These are phyloP conservation scores for Tenthredo notha DNA, from an alignment of 2,888 invertebrate species.

Conservation along the genomic window DNA sequence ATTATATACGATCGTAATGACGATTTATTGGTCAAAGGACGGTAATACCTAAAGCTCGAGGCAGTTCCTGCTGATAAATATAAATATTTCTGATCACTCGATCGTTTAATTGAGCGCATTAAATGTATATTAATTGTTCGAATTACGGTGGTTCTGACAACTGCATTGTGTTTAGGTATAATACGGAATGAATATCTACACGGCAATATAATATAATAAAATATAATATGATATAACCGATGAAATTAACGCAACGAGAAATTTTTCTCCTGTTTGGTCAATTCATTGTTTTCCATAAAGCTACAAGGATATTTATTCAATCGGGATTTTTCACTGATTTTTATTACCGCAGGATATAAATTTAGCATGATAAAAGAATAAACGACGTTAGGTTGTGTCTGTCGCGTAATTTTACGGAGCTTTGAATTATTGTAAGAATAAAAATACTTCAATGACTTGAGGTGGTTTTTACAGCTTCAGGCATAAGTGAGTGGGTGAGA, in stretches of 20 bases:
- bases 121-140: slow-evolving; percentile 24
- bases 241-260: neutral
- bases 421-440: neutral
- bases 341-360: neutral
- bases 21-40: slow-evolving; percentile 8
- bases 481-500: neutral
- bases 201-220: neutral
- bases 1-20: slow-evolving; percentile 10
- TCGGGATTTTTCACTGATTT: neutral
- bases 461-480: neutral
- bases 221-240: neutral
- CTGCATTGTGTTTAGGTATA: neutral
- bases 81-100: slow-evolving; percentile 14
- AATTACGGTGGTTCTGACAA: slow-evolving; percentile 11
- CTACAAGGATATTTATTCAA: neutral
- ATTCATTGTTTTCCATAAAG: neutral
- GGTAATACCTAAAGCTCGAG: neutral
- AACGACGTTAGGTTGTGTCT: neutral
- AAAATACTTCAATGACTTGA: neutral
- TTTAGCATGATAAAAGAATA: too few relatives aligned
- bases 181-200: neutral
- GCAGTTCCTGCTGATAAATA: neutral
- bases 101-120: slow-evolving; percentile 27
- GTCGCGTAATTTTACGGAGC: neutral
- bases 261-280: neutral